Evolutionary conservation across 2,888 invertebrate genomes (phyloP).

Genomic region (Drosophila cognata): DNA sequence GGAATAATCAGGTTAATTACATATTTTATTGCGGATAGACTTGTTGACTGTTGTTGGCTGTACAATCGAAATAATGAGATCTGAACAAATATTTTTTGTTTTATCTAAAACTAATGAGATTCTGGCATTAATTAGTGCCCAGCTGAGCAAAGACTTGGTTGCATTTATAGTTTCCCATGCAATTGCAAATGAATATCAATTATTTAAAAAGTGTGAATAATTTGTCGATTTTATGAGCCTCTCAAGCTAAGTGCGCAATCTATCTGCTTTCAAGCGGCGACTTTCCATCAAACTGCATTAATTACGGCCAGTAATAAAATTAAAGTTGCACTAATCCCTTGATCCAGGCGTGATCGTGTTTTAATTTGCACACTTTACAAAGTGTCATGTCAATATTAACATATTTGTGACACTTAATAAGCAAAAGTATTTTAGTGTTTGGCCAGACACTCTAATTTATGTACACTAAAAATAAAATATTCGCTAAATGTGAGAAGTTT

Average conservation of each 20-base stretch:
- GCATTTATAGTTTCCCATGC: slow-evolving; percentile 53
- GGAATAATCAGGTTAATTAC: slow-evolving; percentile 3
- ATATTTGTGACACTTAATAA: background rate
- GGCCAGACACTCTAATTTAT: background rate
- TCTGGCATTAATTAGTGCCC: slow-evolving; percentile 59
- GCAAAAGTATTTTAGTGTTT: background rate
- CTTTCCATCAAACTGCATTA: background rate
- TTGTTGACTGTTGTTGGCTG: slow-evolving; percentile 10
- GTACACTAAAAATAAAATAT: background rate
- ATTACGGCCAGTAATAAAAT: background rate
- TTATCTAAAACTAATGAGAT: slow-evolving; percentile 57
- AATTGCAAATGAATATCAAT: slow-evolving; percentile 62
- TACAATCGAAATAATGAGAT: slow-evolving; percentile 32
- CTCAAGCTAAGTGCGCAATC: slow-evolving; percentile 20
- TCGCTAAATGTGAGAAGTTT: background rate
- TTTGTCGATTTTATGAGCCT: slow-evolving; percentile 11
- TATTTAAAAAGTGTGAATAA: slow-evolving; percentile 44
- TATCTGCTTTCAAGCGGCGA: background rate
- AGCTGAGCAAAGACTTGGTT: slow-evolving; percentile 42
- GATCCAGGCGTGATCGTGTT: background rate
- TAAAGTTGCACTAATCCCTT: background rate
- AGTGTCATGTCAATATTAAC: background rate
- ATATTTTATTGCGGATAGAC: slow-evolving; percentile 4
- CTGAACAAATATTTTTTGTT: slow-evolving; percentile 36
- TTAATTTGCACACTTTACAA: background rate